Evolutionary conservation across 1,140 invertebrate species (phyloP).

Genomic region (Epicauta chinensis): DNA sequence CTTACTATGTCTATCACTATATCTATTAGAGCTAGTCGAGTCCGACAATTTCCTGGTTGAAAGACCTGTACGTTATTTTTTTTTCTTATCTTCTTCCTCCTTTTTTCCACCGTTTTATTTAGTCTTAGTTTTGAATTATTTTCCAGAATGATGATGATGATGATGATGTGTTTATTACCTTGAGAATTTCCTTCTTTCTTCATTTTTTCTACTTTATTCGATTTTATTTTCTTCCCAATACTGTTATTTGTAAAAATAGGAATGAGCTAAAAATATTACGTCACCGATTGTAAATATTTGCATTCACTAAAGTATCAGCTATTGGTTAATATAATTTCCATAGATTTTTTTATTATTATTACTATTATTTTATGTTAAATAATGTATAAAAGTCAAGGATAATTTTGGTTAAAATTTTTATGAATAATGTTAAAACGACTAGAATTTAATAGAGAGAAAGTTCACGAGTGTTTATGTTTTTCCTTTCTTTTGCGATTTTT

Average conservation of each 20-base stretch:
- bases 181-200: conserved; percentile 3
- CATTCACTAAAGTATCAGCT: conserved; percentile 4
- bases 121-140: conserved; percentile 2
- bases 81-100: conserved; percentile 6
- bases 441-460: too few relatives aligned
- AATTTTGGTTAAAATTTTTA: background rate
- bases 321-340: conserved; percentile 3
- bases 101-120: conserved; percentile 1
- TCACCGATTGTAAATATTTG: conserved; percentile 14
- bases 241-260: conserved; percentile 7
- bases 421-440: background rate
- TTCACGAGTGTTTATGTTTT: too few relatives aligned
- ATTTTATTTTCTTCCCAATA: conserved; percentile 6
- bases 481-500: too few relatives aligned
- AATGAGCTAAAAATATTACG: conserved; percentile 10
- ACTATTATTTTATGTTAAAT: background rate
- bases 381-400: conserved; percentile 1
- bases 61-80: conserved; percentile 2
- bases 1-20: conserved; percentile 8
- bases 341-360: conserved; percentile 1
- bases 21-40: background rate
- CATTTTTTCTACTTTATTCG: conserved; percentile 1
- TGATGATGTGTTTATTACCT: conserved; percentile 1
- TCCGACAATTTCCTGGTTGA: conserved; percentile 8
- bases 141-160: background rate